Base-by-base conservation (phyloP, 2,888 invertebrate genomes). In the Craniophora ligustri region DNA sequence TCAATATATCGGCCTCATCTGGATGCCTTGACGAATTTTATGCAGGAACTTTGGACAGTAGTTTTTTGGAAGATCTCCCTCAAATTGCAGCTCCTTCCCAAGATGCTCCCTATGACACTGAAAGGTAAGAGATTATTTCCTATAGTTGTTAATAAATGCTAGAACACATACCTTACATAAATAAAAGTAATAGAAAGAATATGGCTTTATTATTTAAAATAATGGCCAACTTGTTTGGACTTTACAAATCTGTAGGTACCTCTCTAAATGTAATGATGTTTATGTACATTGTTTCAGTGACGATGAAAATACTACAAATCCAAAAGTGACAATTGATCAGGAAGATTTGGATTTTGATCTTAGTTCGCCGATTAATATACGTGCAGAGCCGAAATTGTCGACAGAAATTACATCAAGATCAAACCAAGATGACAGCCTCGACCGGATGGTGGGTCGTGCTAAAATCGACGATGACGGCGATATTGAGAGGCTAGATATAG, bases 311-410 rank as follows among this genome's bases (percentile, higher is more conserved):
- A 91, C 94, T 26, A 95, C 94, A 5, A 97, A 97, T 91, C 97
- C 97, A 16, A 91, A 97, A 78, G 97, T 98, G 0, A 96, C 97
- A 18, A 96, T 96, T 41, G 96, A 97, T 68, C 97, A 97, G 86
- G 98, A 98, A 81, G 98, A 98, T 81, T 89, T 98, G 35, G 92
- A 92, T 35, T 75, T 89, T n/a, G 92, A 91, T 7, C 68, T 76
- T n/a, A 81, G 69, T 40, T 60, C 79, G 8, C 66, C 80, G 7
- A 42, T 53, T 2, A 74, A 76, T 44, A 58, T 59, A 21, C 39
- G 64, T 11, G 21, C 57, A 14, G 62, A 69, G 31, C 41, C 34
- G 10, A 73, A 70, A 41, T 30, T 60, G 3, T 60, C 61, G 13
- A 55, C 58, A 44, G 66, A 76, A 44, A 40, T 58, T 30, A 60